phyloP scores from a whole-genome alignment of 2,113 vertebrate genomes.

The Xiphophorus maculatus region DNA sequence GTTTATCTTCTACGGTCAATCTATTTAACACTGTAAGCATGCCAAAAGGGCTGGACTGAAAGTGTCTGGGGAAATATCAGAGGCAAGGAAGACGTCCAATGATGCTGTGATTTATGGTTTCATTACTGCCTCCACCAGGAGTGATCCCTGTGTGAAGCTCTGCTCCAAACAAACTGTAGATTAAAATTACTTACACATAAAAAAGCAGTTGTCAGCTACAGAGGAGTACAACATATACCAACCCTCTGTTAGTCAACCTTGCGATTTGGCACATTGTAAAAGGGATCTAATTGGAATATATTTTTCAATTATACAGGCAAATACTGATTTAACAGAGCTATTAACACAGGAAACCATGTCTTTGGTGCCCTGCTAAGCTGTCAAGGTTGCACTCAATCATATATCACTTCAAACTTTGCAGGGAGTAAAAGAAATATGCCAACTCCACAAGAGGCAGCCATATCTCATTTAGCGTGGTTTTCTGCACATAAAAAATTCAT shows the following conservation, averaged over 20 bases:
- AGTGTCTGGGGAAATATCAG: conserved; percentile 73
- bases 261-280: conserved; percentile 3
- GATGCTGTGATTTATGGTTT: conserved; percentile 76
- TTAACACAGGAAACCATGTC: conserved; percentile 19
- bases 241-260: conserved; percentile 13
- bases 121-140: conserved; percentile 59
- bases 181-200: conserved; percentile 47
- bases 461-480: conserved; percentile 58
- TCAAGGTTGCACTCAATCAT: conserved; percentile 33
- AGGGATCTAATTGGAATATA: conserved; percentile 14
- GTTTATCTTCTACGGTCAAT: conserved; percentile 71
- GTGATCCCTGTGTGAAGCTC: conserved; percentile 53
- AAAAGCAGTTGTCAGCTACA: conserved; percentile 40
- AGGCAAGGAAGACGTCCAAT: conserved; percentile 67
- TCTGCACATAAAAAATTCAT: conserved; percentile 68
- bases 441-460: conserved; percentile 29
- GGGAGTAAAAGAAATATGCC: conserved; percentile 24
- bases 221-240: conserved; percentile 11
- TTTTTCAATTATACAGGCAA: conserved; percentile 7
- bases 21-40: conserved; percentile 68
- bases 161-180: conserved; percentile 36
- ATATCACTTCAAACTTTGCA: conserved; percentile 15
- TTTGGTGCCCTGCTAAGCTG: conserved; percentile 10
- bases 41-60: conserved; percentile 55
- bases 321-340: conserved; percentile 13